Evolutionary conservation across 1,140 invertebrate genomes (phyloP).

Genomic region (Drosophila simulans): DNA sequence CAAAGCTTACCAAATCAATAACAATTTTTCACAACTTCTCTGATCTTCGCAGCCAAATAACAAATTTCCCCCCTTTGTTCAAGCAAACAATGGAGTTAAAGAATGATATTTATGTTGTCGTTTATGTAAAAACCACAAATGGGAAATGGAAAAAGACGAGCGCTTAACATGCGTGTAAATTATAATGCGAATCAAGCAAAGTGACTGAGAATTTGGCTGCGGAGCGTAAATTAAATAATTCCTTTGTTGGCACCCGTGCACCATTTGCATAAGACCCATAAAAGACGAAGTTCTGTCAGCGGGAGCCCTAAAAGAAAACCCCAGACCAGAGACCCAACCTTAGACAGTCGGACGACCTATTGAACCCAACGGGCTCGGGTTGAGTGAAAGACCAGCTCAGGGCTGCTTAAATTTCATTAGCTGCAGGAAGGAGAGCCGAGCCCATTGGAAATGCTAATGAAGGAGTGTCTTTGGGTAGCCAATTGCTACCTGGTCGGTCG

Average conservation of each 20-base stretch:
- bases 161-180: slow-evolving; percentile 74
- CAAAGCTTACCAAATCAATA: slow-evolving; percentile 62
- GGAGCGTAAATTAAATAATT: slow-evolving; percentile 79
- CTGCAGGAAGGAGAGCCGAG: slow-evolving; percentile 15
- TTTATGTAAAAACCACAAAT: slow-evolving; percentile 71
- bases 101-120: slow-evolving; percentile 74
- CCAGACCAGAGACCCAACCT: slow-evolving; percentile 29
- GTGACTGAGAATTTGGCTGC: slow-evolving; percentile 32
- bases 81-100: slow-evolving; percentile 58
- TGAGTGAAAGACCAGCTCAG: slow-evolving; percentile 14
- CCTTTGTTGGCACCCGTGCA: slow-evolving; percentile 57
- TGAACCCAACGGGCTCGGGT: slow-evolving; percentile 32
- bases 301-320: slow-evolving; percentile 41
- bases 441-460: slow-evolving; percentile 64
- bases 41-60: slow-evolving; percentile 41
- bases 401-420: slow-evolving; percentile 68
- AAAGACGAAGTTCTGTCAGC: slow-evolving; percentile 57
- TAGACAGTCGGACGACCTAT: slow-evolving; percentile 66
- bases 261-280: slow-evolving; percentile 69
- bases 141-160: slow-evolving; percentile 27
- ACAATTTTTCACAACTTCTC: slow-evolving; percentile 74
- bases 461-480: slow-evolving; percentile 37
- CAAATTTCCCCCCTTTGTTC: slow-evolving; percentile 51
- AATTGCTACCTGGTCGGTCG: slow-evolving; percentile 54
- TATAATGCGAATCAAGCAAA: slow-evolving; percentile 71